Evolutionary conservation across 30 jellyfish, hydroid and myxozoan genomes (phyloP).

Genomic region (Hydra vulgaris): DNA sequence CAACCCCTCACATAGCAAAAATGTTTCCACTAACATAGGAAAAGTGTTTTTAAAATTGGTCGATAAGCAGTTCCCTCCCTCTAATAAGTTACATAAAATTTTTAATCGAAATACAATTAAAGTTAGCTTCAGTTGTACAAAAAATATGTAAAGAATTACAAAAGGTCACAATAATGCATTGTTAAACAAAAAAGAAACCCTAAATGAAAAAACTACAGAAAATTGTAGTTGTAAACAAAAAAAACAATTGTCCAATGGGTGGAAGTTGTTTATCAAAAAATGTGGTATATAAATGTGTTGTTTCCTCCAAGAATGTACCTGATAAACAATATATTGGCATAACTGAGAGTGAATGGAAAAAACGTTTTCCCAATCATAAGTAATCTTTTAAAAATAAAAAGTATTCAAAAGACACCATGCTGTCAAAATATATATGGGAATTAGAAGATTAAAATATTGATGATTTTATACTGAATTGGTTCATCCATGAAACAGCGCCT

Average conservation of each 20-base stretch:
- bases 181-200: background rate
- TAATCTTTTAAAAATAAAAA: background rate
- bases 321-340: background rate
- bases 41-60: background rate
- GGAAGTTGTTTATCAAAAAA: background rate
- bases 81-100: background rate
- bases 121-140: background rate
- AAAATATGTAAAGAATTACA: background rate
- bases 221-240: background rate
- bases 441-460: background rate
- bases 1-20: background rate
- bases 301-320: background rate
- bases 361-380: background rate
- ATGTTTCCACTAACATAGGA: background rate
- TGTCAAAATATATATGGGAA: background rate
- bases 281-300: background rate
- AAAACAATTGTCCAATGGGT: background rate
- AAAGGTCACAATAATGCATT: background rate
- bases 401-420: background rate
- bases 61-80: background rate
- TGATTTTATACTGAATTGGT: background rate
- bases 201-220: background rate
- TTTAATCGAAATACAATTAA: background rate
- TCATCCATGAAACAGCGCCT: background rate
- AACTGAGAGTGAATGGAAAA: background rate